Evolutionary conservation across 2,797 vertebrate genomes (phyloP).

Genomic region (Columba guinea): DNA sequence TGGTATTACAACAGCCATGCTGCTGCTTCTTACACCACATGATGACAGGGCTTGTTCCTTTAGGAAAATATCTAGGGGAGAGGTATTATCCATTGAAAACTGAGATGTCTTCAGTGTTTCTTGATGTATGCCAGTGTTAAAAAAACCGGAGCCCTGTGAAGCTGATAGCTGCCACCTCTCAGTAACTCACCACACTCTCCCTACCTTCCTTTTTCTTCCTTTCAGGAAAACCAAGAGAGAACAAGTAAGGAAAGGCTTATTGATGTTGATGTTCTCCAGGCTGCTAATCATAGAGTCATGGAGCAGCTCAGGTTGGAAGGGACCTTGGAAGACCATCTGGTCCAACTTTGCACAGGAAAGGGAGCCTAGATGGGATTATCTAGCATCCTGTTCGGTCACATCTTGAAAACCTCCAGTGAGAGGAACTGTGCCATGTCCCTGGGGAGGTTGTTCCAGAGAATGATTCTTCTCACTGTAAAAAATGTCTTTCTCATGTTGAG

Average conservation of each 20-base stretch:
- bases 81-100: neutral
- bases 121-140: neutral
- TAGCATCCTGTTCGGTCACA: accelerated
- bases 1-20: neutral
- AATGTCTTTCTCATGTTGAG: neutral
- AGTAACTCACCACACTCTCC: neutral
- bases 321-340: accelerated
- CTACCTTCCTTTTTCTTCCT: neutral
- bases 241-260: neutral
- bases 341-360: neutral
- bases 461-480: neutral
- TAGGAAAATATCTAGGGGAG: neutral
- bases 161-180: neutral
- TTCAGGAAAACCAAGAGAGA: neutral
- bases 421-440: accelerated
- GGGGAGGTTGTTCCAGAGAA: neutral
- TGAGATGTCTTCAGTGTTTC: neutral
- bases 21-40: neutral
- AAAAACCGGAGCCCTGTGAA: neutral
- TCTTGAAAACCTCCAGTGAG: neutral
- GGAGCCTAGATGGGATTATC: neutral
- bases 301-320: neutral
- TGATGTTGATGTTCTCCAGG: neutral
- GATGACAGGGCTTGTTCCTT: neutral
- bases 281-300: neutral